Percentiles rank a stretch among this genome's conserved stretches.
phyloP scores from a whole-genome alignment of 1,140 invertebrate genomes.

The Hyles vespertilio region DNA sequence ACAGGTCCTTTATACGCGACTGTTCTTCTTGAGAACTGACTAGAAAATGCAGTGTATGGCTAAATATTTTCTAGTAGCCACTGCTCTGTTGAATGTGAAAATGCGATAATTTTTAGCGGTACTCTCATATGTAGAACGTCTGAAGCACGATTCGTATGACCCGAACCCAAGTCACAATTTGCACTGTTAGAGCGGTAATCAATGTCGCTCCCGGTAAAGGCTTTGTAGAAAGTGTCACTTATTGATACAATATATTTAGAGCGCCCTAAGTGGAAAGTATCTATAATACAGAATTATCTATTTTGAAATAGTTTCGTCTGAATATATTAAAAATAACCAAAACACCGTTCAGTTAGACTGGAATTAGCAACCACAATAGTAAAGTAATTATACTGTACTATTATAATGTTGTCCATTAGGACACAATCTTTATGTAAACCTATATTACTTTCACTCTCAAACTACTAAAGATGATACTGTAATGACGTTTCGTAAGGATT shows the following conservation, averaged over 20 bases:
- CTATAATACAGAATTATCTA: conserved; percentile 9
- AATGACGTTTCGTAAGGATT: too few species aligned
- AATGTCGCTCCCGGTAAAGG: conserved; percentile 41
- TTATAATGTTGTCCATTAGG: too few species aligned
- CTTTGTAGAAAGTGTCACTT: conserved; percentile 65
- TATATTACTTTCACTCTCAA: too few species aligned
- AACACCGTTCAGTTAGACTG: too few species aligned
- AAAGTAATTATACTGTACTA: too few species aligned
- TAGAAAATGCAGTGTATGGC: conserved; percentile 45
- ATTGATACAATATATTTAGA: conserved; percentile 56
- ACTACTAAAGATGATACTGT: too few species aligned
- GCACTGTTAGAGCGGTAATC: conserved; percentile 61
- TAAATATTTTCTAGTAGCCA: conserved; percentile 46
- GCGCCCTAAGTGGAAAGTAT: conserved; percentile 21
- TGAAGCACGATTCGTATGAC: conserved; percentile 52
- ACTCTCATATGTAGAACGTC: conserved; percentile 55
- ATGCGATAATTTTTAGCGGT: conserved; percentile 71
- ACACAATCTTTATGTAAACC: too few species aligned
- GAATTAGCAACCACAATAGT: too few species aligned
- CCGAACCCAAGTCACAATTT: conserved; percentile 49
- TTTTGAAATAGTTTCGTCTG: not conserved
- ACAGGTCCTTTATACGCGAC: conserved; percentile 19
- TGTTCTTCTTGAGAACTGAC: conserved; percentile 37
- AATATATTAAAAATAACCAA: too few species aligned
- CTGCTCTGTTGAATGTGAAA: conserved; percentile 37